Base-by-base conservation (phyloP, 2,888 invertebrate genomes). In the Acleris holmiana region DNA sequence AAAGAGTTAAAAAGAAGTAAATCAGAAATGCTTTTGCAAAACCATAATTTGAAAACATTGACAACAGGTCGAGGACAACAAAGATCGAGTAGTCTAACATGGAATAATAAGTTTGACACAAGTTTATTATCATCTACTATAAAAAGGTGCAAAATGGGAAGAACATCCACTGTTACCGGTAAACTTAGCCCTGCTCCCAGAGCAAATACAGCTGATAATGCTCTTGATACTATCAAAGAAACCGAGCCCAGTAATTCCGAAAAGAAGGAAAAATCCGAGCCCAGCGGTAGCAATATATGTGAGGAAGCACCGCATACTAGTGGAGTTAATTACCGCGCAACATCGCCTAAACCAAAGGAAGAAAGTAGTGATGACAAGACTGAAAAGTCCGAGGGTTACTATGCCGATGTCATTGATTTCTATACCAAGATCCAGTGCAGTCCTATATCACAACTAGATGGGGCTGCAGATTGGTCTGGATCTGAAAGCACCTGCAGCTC, bases 31-130 rank as follows among this genome's bases (percentile, higher is more conserved):
- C 85, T 94, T 63, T 82, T 94, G 74, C 85, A 91, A 83, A 86
- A 88, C 75, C 81, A 93, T 79, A 87, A 87, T 71, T 80, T 93
- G 4, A 93, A 93, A 75, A 88, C 89, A 25, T 77, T 93, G 62
- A 92, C 87, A 61, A 93, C 86, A 51, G 93, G 88, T n/a, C 84
- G 94, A 61, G 93, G 93, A 48, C 94, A 95, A 74, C 95, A 95
- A 76, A 89, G 95, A 71, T 95, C 95, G 0, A 95, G 95, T 71
- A 95, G 95, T 78, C 82, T 95, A 48, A 94, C 94, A 0, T 94
- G 95, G 93, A 95, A 94, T 75, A 95, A 95, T 74, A 96, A 95
- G 86, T 88, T 96, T 61, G 95, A 96, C 73, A 93, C 94, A 40
- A 93, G 93, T 61, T 89, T 92, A 59, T 87, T 83, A 15, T 93